Conservation (phyloP, 2,113 vertebrate genomes). For the Mixornis gularis region DNA sequence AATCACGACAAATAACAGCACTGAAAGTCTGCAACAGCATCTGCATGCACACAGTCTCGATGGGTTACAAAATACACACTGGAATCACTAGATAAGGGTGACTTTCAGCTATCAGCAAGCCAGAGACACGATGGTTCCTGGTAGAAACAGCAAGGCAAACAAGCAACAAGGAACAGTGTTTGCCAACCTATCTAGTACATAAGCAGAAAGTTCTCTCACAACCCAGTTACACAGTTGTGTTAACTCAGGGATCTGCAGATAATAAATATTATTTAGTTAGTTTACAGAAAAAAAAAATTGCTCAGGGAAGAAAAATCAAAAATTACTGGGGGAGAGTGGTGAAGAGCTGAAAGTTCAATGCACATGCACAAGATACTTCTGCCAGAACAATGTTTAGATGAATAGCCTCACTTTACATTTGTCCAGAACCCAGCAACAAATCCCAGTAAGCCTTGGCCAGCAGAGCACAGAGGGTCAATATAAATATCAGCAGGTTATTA, state of each 20-base stretch:
- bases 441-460: not conserved
- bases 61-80: not conserved
- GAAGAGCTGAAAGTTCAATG: not conserved
- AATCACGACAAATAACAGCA: not conserved
- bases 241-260: not conserved
- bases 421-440: not conserved
- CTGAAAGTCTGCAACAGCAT: not conserved
- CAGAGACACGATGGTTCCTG: not conserved
- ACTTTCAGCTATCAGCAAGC: not conserved
- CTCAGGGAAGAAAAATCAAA: not conserved
- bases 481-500: not conserved
- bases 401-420: not conserved
- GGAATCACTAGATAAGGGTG: not conserved
- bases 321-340: not conserved
- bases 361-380: not conserved
- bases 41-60: rapidly evolving
- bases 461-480: not conserved
- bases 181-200: not conserved
- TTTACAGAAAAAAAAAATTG: not conserved
- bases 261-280: not conserved
- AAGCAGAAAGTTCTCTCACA: not conserved
- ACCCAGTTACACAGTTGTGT: not conserved
- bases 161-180: not conserved
- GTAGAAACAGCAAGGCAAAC: not conserved
- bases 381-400: not conserved